These are phyloP conservation scores for Schizotus pectinicornis DNA, from an alignment of 2,888 invertebrate species.

Conservation along the genomic window DNA sequence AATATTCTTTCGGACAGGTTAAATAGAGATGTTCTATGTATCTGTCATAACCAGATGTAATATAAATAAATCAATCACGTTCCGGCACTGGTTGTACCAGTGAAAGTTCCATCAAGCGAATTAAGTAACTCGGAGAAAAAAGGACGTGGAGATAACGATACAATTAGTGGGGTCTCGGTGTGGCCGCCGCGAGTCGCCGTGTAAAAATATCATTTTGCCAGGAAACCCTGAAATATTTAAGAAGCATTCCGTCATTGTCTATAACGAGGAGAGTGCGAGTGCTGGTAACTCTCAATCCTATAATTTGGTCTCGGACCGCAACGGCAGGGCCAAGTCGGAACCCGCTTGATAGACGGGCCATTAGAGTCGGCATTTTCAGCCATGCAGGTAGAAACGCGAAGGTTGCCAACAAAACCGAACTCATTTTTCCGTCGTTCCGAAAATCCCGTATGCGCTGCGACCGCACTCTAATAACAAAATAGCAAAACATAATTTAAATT, in stretches of 20 bases:
- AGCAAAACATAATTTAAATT: slow-evolving; percentile 18
- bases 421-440: slow-evolving; percentile 13
- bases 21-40: slow-evolving; percentile 35
- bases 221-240: slow-evolving; percentile 34
- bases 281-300: slow-evolving; percentile 35
- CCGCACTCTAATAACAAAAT: slow-evolving; percentile 2
- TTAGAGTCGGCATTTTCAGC: slow-evolving; percentile 35
- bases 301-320: slow-evolving; percentile 41
- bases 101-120: slow-evolving; percentile 11
- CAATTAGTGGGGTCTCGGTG: slow-evolving; percentile 7
- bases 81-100: slow-evolving; percentile 5
- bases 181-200: slow-evolving; percentile 11
- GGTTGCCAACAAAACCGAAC: background rate
- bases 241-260: slow-evolving; percentile 45
- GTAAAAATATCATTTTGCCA: slow-evolving; percentile 37
- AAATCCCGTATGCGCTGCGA: slow-evolving; percentile 5
- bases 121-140: background rate
- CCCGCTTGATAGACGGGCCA: slow-evolving; percentile 36
- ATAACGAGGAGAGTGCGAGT: slow-evolving; percentile 41
- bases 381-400: slow-evolving; percentile 27
- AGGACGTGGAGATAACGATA: slow-evolving; percentile 1
- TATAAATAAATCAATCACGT: slow-evolving; percentile 33
- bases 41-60: slow-evolving; percentile 33
- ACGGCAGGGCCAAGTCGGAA: slow-evolving; percentile 39
- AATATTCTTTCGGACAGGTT: slow-evolving; percentile 28